Evolutionary conservation across 2,888 invertebrate genomes (phyloP).

Genomic region (Timema podura): DNA sequence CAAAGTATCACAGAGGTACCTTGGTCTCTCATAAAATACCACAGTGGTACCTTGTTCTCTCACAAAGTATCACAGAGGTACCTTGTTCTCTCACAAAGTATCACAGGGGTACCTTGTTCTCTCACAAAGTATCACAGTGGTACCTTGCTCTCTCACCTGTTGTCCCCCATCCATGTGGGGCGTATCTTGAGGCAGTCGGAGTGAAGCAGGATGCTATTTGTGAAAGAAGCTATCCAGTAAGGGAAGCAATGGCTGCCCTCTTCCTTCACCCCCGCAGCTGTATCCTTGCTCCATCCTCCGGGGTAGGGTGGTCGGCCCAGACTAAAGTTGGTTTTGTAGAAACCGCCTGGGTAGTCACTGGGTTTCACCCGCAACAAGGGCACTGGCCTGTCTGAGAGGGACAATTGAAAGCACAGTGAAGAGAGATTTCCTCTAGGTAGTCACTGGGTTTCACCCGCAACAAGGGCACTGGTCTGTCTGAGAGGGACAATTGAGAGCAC

Average conservation of each 20-base stretch:
- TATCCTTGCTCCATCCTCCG: conserved; percentile 38
- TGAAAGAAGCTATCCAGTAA: conserved; percentile 67
- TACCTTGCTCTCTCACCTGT: conserved; percentile 40
- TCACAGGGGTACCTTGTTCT: too few species aligned
- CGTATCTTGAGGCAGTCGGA: conserved; percentile 72
- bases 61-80: too few species aligned
- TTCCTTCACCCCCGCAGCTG: conserved; percentile 1
- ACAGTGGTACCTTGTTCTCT: too few species aligned
- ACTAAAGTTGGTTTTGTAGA: conserved; percentile 44
- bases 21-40: too few species aligned
- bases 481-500: too few species aligned
- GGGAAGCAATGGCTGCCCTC: conserved; percentile 59
- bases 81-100: too few species aligned
- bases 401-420: too few species aligned
- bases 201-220: conserved; percentile 55
- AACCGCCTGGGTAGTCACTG: conserved; percentile 41
- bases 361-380: conserved; percentile 38
- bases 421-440: too few species aligned
- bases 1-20: too few species aligned
- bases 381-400: conserved; percentile 26
- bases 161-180: conserved; percentile 81
- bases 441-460: conserved; percentile 37
- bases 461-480: conserved; percentile 35
- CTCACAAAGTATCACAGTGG: too few species aligned
- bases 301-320: conserved; percentile 42